A percentile compares a stretch with the other conserved stretches of the same genome.
These are phyloP conservation scores for Octodon degus DNA, from an alignment of 2,113 vertebrate species.

Conservation along the genomic window DNA sequence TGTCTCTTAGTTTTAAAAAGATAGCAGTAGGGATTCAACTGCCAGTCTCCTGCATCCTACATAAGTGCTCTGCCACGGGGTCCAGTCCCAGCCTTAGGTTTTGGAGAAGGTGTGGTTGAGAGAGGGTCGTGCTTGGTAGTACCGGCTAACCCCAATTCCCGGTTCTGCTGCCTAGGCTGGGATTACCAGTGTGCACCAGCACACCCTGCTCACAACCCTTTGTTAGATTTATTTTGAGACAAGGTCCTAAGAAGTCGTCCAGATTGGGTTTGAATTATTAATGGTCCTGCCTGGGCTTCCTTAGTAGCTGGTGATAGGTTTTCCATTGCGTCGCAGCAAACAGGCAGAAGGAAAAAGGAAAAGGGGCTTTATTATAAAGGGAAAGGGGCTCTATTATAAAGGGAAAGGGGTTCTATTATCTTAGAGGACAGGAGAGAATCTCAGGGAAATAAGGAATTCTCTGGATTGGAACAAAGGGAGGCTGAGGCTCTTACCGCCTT, in stretches of 20 bases:
- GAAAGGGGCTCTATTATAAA: no score
- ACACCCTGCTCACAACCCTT: no score
- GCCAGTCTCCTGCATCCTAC: neutral
- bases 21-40: neutral
- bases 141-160: neutral
- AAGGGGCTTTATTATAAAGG: no score
- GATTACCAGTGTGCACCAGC: neutral
- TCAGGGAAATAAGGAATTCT: no score
- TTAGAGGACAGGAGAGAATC: no score
- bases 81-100: neutral
- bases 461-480: no score
- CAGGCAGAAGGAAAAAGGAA: no score
- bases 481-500: no score
- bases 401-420: no score
- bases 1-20: no score
- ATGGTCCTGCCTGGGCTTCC: neutral
- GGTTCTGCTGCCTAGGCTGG: neutral
- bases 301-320: neutral
- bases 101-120: neutral
- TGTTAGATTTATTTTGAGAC: neutral
- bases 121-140: neutral
- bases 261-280: neutral
- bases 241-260: neutral
- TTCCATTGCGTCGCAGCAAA: no score
- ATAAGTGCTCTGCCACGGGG: neutral